A percentile compares a stretch with the other conserved stretches of the same genome.
phyloP scores from a whole-genome alignment of 2,888 invertebrate species.

The Lampropteryx suffumata region DNA sequence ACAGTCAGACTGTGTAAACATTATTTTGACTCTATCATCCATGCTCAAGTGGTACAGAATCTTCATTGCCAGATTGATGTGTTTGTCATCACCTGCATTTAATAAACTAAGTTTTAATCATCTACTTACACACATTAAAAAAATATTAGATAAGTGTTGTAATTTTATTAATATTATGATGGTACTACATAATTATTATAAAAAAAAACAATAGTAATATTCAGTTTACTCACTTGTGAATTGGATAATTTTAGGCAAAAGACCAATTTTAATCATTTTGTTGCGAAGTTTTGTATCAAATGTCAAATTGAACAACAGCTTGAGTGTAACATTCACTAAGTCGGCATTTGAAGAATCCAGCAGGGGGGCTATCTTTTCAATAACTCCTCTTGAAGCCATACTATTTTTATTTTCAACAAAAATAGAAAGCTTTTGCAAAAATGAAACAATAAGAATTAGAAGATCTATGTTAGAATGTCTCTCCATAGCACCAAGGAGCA shows the following conservation, averaged over 20 bases:
- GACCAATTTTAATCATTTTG: conserved; percentile 94
- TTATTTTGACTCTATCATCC: conserved; percentile 95
- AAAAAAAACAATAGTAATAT: background rate
- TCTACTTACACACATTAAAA: too few species aligned
- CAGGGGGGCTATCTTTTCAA: conserved; percentile 92
- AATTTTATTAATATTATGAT: too few species aligned
- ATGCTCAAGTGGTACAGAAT: conserved; percentile 96
- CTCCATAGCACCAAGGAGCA: conserved; percentile 94
- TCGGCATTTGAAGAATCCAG: conserved; percentile 86
- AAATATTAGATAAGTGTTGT: too few species aligned
- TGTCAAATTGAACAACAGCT: conserved; percentile 96
- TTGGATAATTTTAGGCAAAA: conserved; percentile 94
- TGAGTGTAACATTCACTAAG: conserved; percentile 91
- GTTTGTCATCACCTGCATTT: conserved; percentile 87
- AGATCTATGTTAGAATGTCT: conserved; percentile 93
- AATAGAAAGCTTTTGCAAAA: conserved; percentile 96
- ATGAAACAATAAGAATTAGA: conserved; percentile 94
- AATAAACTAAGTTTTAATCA: background rate
- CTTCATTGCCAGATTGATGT: conserved; percentile 90
- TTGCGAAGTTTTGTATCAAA: conserved; percentile 94
- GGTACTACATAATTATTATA: too few species aligned
- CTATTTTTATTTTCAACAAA: conserved; percentile 97
- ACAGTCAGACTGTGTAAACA: conserved; percentile 97
- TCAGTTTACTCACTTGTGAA: conserved; percentile 87
- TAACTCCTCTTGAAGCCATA: conserved; percentile 91